phyloP scores from a whole-genome alignment of 2,797 vertebrate genomes.

The Pagetopsis macropterus region DNA sequence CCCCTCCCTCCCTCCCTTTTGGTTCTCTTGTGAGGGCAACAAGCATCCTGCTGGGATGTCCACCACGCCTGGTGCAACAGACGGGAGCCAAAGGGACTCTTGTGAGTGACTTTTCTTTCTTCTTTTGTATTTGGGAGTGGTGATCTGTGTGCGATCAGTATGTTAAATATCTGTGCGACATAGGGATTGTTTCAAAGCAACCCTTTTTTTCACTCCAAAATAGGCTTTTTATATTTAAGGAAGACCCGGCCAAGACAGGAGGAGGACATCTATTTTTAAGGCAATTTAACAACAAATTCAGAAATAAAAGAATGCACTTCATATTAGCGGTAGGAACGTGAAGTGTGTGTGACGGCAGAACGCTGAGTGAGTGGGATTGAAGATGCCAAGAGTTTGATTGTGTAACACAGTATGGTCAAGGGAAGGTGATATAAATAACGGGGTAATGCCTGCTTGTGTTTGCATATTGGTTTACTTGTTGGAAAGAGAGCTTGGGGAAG shows the following conservation, averaged over 20 bases:
- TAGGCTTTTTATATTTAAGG: background rate
- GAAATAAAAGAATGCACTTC: background rate
- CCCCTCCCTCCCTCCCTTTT: slow-evolving; percentile 37
- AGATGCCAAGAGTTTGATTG: slow-evolving; percentile 27
- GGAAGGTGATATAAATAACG: slow-evolving; percentile 19
- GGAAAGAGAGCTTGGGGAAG: slow-evolving; percentile 18
- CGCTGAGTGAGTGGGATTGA: slow-evolving; percentile 12
- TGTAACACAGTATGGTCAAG: slow-evolving; percentile 15
- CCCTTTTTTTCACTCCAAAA: slow-evolving; percentile 12
- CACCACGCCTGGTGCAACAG: slow-evolving; percentile 67
- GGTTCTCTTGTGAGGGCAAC: slow-evolving; percentile 55
- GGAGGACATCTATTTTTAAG: slow-evolving; percentile 4
- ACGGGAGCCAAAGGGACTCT: slow-evolving; percentile 78
- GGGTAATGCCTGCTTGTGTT: slow-evolving; percentile 1
- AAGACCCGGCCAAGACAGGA: background rate
- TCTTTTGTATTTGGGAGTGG: slow-evolving; percentile 18
- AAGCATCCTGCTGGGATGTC: slow-evolving; percentile 74
- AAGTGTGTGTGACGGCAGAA: slow-evolving; percentile 12
- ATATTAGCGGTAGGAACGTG: background rate
- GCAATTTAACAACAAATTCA: background rate
- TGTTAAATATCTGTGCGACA: background rate
- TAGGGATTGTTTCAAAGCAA: slow-evolving; percentile 7
- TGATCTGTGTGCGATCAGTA: slow-evolving; percentile 20
- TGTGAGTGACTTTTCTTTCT: slow-evolving; percentile 64
- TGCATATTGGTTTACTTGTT: slow-evolving; percentile 15